phyloP scores from a whole-genome alignment of 1,140 invertebrate species.

The Daktulosphaira vitifoliae region DNA sequence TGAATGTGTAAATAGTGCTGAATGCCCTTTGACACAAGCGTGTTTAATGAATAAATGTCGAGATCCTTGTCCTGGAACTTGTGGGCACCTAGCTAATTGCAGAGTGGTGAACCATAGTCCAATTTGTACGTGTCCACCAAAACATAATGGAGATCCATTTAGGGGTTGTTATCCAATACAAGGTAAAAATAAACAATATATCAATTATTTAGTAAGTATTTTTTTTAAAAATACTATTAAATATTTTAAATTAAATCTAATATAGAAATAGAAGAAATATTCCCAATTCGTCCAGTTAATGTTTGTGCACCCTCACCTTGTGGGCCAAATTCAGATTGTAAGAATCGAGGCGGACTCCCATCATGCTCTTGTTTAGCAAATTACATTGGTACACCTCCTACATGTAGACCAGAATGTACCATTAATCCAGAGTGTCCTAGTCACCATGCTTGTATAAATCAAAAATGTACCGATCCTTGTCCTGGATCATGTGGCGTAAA shows the following conservation, averaged over 20 bases:
- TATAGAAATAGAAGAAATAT: conserved; percentile 33
- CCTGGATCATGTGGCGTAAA: conserved; percentile 49
- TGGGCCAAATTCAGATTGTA: conserved; percentile 56
- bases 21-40: conserved; percentile 66
- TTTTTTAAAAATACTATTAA: conserved; percentile 37
- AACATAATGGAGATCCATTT: conserved; percentile 51
- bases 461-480: conserved; percentile 48
- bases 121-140: conserved; percentile 48
- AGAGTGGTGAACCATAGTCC: conserved; percentile 58
- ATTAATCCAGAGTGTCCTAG: conserved; percentile 50
- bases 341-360: conserved; percentile 48
- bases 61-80: conserved; percentile 69
- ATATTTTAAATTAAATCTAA: background rate
- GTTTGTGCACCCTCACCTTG: conserved; percentile 56
- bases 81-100: conserved; percentile 65
- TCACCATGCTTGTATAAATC: conserved; percentile 47
- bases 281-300: conserved; percentile 42
- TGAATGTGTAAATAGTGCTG: conserved; percentile 67
- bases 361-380: conserved; percentile 51
- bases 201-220: conserved; percentile 32
- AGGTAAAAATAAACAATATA: conserved; percentile 30
- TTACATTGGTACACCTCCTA: conserved; percentile 50
- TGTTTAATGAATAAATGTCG: conserved; percentile 68
- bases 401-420: conserved; percentile 50
- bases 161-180: conserved; percentile 45